These are phyloP conservation scores for Parauchenoglanis ngamensis DNA, from an alignment of 2,797 vertebrate genomes.

Conservation along the genomic window DNA sequence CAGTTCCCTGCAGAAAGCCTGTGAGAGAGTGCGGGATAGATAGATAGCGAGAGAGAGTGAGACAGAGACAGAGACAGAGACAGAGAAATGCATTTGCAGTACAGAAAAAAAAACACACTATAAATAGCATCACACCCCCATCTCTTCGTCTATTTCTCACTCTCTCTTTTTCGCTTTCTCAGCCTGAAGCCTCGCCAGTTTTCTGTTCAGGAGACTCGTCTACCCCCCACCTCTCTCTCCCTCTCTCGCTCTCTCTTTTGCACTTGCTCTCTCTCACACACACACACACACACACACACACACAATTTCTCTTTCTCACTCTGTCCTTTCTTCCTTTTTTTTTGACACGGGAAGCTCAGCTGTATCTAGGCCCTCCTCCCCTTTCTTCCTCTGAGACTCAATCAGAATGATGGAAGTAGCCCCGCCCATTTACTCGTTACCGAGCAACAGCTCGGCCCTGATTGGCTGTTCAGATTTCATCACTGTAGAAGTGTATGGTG, in stretches of 20 bases:
- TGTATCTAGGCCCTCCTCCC: slow-evolving; percentile 28
- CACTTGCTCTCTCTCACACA: slow-evolving; percentile 6
- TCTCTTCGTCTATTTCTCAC: slow-evolving; percentile 43
- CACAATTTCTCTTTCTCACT: not conserved
- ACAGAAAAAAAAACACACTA: slow-evolving; percentile 61
- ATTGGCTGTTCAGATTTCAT: slow-evolving; percentile 14
- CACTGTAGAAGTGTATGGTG: not conserved
- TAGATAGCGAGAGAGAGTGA: slow-evolving; percentile 4
- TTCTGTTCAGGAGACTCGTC: slow-evolving; percentile 48
- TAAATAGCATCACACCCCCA: slow-evolving; percentile 65
- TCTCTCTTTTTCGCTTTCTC: slow-evolving; percentile 14
- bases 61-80: not conserved
- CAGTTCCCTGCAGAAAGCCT: not conserved
- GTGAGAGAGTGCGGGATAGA: not conserved
- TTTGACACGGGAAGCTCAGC: slow-evolving; percentile 40
- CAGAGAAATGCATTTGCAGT: slow-evolving; percentile 48
- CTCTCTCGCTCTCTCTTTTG: not conserved
- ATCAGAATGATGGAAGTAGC: slow-evolving; percentile 20
- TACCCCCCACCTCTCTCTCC: slow-evolving; percentile 5
- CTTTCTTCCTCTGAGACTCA: slow-evolving; percentile 25
- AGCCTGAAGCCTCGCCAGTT: slow-evolving; percentile 31
- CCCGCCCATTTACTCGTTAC: slow-evolving; percentile 32
- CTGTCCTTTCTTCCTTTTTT: slow-evolving; percentile 33
- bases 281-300: slow-evolving; percentile 7
- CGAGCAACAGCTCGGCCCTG: not conserved